Base-by-base conservation (phyloP, 2,888 invertebrate genomes). In the Nomada hirtipes region DNA sequence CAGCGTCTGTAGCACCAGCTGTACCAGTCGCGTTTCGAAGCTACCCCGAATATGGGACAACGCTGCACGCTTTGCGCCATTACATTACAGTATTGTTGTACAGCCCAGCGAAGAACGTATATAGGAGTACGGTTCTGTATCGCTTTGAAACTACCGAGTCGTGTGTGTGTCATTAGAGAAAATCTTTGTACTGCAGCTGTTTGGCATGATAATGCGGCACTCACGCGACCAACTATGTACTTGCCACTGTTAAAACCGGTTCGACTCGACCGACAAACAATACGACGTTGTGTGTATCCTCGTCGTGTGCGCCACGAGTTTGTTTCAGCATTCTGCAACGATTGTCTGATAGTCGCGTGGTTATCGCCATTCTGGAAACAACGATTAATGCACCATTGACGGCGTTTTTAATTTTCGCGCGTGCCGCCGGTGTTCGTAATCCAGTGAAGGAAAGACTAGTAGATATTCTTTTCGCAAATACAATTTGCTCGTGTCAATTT, bases 171-270 rank as follows among this genome's bases (percentile, higher is more conserved):
- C 57, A 69, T 72, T 77, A 61, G 11, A 77, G 77, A 59, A 82
- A 85, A 84, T 79, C 83, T 79, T 76, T 77, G 74, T 77, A 50
- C 71, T 67, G 60, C 77, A 77, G 74, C 76, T 84, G 83, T 76
- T 70, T 47, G 55, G 4, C 29, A 36, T 20, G 77, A 84, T 80
- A 84, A 60, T 61, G 59, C 55, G 13, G 7, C 1, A 18, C 26
- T n/a, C 53, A 50, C 69, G 65, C 67, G 75, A 13, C 7, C n/a
- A 10, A 11, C 44, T 76, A 36, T 36, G 36, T 36, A 44, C 59
- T 65, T 52, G 69, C 57, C 68, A 57, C 59, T 23, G 50, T 57
- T 73, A 55, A 65, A 78, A 61, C 61, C 70, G 78, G 67, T 81
- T 85, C 72, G 78, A 85, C 76, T 76, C 53, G 42, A 23, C 59